Evolutionary conservation across 2,888 invertebrate genomes (phyloP).

Genomic region (Stenodema calcarata): DNA sequence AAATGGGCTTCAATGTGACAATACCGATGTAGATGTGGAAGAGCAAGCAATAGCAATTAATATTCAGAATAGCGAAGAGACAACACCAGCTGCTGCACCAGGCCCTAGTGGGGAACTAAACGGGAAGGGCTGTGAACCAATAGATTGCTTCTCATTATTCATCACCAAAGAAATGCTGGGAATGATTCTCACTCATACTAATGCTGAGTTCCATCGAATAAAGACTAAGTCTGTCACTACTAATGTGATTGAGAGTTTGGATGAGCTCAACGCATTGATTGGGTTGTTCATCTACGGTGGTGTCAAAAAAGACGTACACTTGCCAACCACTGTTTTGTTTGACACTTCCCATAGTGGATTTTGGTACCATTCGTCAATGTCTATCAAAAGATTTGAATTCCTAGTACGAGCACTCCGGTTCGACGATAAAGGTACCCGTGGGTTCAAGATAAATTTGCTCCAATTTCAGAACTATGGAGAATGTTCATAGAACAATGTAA

Average conservation of each 20-base stretch:
- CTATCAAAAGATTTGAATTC: constrained; percentile 20
- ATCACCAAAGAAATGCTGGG: constrained; percentile 9
- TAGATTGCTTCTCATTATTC: neutral
- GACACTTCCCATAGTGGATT: neutral
- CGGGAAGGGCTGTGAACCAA: neutral
- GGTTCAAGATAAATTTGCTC: constrained; percentile 57
- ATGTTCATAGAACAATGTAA: constrained; percentile 53
- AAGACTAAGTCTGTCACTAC: neutral
- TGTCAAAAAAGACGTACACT: constrained; percentile 30
- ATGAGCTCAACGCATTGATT: constrained; percentile 36
- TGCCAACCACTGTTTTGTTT: constrained; percentile 26
- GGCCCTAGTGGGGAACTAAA: neutral
- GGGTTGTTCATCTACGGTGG: constrained; percentile 29
- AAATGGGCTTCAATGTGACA: too few species aligned
- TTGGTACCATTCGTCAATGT: constrained; percentile 17
- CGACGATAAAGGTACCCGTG: constrained; percentile 2
- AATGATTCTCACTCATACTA: neutral
- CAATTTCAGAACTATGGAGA: constrained; percentile 58
- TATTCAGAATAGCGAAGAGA: too few species aligned
- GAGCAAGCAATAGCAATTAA: too few species aligned
- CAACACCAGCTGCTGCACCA: too few species aligned
- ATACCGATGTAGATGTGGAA: too few species aligned
- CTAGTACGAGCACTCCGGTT: constrained; percentile 29
- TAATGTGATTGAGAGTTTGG: neutral
- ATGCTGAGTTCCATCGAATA: neutral